These are phyloP conservation scores for Platysternon megacephalum DNA, from an alignment of 2,113 vertebrate genomes.

Conservation along the genomic window DNA sequence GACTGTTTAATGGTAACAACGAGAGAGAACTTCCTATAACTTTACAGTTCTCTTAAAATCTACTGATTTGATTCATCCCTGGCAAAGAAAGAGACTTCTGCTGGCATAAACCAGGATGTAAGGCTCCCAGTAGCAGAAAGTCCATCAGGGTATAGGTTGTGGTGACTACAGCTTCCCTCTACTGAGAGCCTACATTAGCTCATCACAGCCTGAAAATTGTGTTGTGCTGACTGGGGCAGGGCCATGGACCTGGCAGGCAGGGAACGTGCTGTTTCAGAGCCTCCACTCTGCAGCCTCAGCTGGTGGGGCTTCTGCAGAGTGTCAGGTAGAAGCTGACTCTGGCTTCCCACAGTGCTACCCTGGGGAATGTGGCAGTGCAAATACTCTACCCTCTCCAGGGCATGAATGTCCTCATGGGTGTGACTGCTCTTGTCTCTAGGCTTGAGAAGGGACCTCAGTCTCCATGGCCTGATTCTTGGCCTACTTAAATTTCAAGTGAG, in stretches of 20 bases:
- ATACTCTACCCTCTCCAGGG: not conserved
- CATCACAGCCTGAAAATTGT: not conserved
- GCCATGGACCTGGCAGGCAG: not conserved
- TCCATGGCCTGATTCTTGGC: not conserved
- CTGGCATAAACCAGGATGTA: not conserved
- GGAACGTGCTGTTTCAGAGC: not conserved
- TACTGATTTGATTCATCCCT: not conserved
- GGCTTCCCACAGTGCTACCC: too few species aligned
- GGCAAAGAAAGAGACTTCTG: not conserved
- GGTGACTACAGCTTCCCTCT: not conserved
- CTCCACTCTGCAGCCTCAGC: not conserved
- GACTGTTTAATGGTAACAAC: not conserved
- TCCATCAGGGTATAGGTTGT: not conserved
- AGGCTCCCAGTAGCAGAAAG: not conserved
- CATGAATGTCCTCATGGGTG: not conserved
- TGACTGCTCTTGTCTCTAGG: not conserved
- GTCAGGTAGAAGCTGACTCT: not conserved
- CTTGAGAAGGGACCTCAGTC: not conserved
- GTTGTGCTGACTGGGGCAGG: not conserved
- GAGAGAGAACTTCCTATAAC: too few species aligned
- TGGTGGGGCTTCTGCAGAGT: not conserved
- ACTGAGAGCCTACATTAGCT: not conserved
- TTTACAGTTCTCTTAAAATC: not conserved
- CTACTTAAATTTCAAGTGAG: not conserved
- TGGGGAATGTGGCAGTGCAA: not conserved